Evolutionary conservation across 2,113 vertebrate species (phyloP).

Genomic region (Oriolus oriolus): DNA sequence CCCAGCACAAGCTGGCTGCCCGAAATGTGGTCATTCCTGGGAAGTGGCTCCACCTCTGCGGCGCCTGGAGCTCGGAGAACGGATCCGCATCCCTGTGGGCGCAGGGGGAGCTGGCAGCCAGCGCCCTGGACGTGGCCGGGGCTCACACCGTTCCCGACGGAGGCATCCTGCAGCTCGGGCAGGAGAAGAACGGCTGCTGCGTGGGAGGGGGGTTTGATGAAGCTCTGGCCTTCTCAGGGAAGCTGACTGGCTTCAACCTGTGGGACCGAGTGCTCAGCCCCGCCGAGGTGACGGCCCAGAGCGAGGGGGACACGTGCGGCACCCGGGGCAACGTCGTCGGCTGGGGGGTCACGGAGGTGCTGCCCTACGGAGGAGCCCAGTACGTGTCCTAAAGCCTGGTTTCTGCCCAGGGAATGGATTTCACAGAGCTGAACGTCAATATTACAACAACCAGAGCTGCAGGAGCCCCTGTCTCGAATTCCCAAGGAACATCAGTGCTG

Average conservation of each 20-base stretch:
- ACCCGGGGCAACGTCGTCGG: conserved; percentile 84
- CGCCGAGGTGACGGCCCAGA: conserved; percentile 71
- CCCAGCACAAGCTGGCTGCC: conserved; percentile 75
- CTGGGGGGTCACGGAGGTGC: conserved; percentile 91
- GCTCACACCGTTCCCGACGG: conserved; percentile 76
- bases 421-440: neutral
- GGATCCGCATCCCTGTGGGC: conserved; percentile 81
- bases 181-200: conserved; percentile 85
- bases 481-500: neutral
- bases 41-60: conserved; percentile 86
- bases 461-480: neutral
- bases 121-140: conserved; percentile 55
- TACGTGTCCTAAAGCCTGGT: conserved; percentile 73
- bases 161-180: conserved; percentile 88
- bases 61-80: conserved; percentile 81
- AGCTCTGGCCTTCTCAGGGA: conserved; percentile 84
- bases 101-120: conserved; percentile 67
- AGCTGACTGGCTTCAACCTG: conserved; percentile 90
- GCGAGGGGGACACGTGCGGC: conserved; percentile 69
- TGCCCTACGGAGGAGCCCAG: conserved; percentile 85
- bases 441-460: neutral
- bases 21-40: conserved; percentile 33
- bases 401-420: neutral
- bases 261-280: conserved; percentile 84
- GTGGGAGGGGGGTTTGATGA: conserved; percentile 80